phyloP scores from a whole-genome alignment of 37 sponge, comb jelly and placozoan species.

The Sycon ciliatum region DNA sequence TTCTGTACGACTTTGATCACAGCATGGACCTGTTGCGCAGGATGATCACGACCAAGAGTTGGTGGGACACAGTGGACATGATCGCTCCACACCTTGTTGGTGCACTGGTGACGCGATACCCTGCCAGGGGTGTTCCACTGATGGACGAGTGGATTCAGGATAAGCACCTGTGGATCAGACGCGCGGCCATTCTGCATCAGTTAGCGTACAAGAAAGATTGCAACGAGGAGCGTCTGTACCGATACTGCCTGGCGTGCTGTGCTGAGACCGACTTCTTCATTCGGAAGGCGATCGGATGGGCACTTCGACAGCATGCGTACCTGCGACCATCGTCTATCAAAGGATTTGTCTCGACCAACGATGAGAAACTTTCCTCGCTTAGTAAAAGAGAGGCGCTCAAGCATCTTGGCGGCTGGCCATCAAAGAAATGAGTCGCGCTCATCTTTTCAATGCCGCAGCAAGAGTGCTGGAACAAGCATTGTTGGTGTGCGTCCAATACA shows the following conservation, averaged over 20 bases:
- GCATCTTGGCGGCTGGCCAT: too few species aligned
- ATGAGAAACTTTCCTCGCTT: constrained; percentile 27
- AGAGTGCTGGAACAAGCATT: too few species aligned
- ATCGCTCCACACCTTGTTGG: constrained; percentile 44
- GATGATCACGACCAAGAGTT: constrained; percentile 46
- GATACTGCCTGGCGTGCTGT: constrained; percentile 34
- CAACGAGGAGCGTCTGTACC: constrained; percentile 34
- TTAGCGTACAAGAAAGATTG: constrained; percentile 40
- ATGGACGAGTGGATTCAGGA: constrained; percentile 51
- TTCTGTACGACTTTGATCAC: constrained; percentile 5
- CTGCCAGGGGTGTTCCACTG: constrained; percentile 16
- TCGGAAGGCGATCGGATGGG: constrained; percentile 70
- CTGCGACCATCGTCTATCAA: constrained; percentile 30
- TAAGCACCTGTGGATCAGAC: constrained; percentile 56
- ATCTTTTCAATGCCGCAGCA: too few species aligned
- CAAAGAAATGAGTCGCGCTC: too few species aligned
- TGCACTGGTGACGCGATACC: constrained; percentile 37
- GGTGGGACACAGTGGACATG: constrained; percentile 75
- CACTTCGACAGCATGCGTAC: constrained; percentile 42
- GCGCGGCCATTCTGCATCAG: constrained; percentile 58
- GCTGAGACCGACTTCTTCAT: constrained; percentile 65
- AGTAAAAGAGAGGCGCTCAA: constrained; percentile 52
- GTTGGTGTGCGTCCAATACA: too few species aligned
- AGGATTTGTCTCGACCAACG: constrained; percentile 50
- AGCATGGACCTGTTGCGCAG: constrained; percentile 19